phyloP scores from a whole-genome alignment of 2,113 vertebrate genomes.

The Plotosus lineatus region DNA sequence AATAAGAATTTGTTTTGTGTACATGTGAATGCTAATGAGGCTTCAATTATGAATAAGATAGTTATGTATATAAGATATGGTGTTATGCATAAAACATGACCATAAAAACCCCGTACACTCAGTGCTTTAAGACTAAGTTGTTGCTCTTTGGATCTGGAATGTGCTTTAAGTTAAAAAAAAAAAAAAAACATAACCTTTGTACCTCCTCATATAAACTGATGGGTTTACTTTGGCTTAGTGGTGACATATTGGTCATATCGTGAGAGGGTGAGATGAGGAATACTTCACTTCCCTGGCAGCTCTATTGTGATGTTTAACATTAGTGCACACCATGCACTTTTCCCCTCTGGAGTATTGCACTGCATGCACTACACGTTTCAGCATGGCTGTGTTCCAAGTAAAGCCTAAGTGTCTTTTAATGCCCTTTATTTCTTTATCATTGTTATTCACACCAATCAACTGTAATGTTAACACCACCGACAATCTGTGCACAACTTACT shows the following conservation, averaged over 20 bases:
- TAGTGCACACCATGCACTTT: background rate
- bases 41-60: conserved; percentile 1
- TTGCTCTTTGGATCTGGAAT: background rate
- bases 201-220: background rate
- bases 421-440: background rate
- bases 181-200: background rate
- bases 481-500: too few species aligned
- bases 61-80: background rate
- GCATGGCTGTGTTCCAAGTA: background rate
- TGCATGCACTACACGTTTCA: background rate
- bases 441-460: background rate
- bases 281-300: background rate
- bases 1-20: conserved; percentile 1
- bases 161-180: background rate
- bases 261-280: background rate
- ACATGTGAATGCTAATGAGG: conserved; percentile 28
- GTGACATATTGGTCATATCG: background rate
- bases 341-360: background rate
- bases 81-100: conserved; percentile 30
- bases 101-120: background rate
- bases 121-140: background rate
- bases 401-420: background rate
- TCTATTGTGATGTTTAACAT: background rate
- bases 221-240: background rate
- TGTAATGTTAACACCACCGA: too few species aligned